phyloP scores from a whole-genome alignment of 2,888 invertebrate genomes.

The Scrobipalpa costella region DNA sequence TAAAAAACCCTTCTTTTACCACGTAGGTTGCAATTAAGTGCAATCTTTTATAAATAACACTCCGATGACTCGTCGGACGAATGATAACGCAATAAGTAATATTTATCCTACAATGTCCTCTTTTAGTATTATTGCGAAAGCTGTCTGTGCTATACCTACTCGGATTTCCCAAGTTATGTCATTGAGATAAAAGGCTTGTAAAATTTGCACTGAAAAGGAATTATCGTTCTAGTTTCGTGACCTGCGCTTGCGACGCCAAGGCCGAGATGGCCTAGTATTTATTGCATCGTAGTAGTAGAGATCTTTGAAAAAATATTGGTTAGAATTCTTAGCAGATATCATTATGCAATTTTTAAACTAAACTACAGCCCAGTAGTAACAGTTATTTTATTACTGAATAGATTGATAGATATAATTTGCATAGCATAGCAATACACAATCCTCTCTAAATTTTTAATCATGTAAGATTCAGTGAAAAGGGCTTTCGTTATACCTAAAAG shows the following conservation, averaged over 20 bases:
- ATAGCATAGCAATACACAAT: no score
- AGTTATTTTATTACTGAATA: neutral
- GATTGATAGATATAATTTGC: no score
- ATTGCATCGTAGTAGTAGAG: constrained; percentile 43
- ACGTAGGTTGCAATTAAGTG: constrained; percentile 47
- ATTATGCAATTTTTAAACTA: neutral
- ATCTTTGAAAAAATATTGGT: neutral
- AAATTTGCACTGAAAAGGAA: constrained; percentile 37
- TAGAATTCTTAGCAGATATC: neutral
- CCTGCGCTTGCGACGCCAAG: constrained; percentile 45
- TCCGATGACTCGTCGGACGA: constrained; percentile 44
- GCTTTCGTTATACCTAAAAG: no score
- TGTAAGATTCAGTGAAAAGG: no score
- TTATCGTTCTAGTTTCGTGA: constrained; percentile 47
- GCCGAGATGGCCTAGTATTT: constrained; percentile 58
- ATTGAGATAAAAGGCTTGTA: constrained; percentile 35
- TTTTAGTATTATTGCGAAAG: constrained; percentile 26
- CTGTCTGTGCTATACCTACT: constrained; percentile 27
- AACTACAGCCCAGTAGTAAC: neutral
- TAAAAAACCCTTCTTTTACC: constrained; percentile 38
- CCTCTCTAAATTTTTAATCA: no score
- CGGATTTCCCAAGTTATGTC: constrained; percentile 41
- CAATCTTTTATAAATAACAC: constrained; percentile 50
- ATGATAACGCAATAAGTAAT: constrained; percentile 28
- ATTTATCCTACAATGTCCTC: constrained; percentile 34